These are phyloP conservation scores for Porites divaricata DNA, from an alignment of 92 coral and sea anemone genomes.

Conservation along the genomic window DNA sequence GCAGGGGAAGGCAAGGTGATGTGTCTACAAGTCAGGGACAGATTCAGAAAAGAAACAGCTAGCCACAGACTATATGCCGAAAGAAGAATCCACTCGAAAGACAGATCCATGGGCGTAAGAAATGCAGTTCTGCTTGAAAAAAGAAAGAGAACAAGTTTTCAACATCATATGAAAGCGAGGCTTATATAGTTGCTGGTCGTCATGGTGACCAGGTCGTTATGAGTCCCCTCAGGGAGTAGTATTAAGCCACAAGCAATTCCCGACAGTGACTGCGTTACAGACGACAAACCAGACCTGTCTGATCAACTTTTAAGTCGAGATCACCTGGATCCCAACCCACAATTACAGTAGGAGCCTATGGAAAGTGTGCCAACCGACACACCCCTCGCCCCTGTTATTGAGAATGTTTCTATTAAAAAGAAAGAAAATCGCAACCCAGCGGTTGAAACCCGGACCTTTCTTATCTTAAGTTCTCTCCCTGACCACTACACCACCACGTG, in stretches of 20 bases:
- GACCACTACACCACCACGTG: too few species aligned
- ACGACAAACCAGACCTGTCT: neutral
- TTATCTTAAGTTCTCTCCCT: too few species aligned
- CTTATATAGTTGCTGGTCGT: slow-evolving; percentile 51
- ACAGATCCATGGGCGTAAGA: slow-evolving; percentile 44
- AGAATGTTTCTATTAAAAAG: too few species aligned
- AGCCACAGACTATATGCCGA: slow-evolving; percentile 47
- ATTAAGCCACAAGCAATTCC: slow-evolving; percentile 18
- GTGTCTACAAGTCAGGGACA: slow-evolving; percentile 37
- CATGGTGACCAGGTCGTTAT: slow-evolving; percentile 59
- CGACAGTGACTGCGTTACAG: neutral
- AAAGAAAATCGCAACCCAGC: too few species aligned
- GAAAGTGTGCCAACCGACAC: neutral
- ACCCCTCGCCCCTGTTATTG: neutral
- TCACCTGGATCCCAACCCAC: neutral
- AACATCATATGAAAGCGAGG: slow-evolving; percentile 50
- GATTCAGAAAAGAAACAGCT: slow-evolving; percentile 48
- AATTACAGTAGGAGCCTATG: neutral
- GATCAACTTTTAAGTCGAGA: neutral
- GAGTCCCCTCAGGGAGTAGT: slow-evolving; percentile 53
- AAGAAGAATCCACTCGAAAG: slow-evolving; percentile 30
- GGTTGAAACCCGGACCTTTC: too few species aligned
- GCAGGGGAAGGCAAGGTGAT: neutral
- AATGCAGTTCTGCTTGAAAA: slow-evolving; percentile 51
- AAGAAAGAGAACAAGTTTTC: slow-evolving; percentile 59